Evolutionary conservation across 2,113 vertebrate genomes (phyloP).

Genomic region (Tympanuchus pallidicinctus): DNA sequence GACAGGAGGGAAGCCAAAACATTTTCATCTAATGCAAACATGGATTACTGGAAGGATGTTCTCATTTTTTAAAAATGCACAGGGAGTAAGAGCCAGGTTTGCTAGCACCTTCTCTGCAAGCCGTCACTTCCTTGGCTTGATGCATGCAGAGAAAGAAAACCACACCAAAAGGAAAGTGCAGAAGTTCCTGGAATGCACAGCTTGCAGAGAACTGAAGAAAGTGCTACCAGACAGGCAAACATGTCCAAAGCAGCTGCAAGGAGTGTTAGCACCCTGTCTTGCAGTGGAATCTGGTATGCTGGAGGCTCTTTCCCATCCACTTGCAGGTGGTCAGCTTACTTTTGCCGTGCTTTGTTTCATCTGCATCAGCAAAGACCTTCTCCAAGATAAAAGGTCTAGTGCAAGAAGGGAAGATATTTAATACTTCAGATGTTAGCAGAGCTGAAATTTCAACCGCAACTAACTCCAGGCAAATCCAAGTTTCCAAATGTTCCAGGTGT

Average conservation of each 20-base stretch:
- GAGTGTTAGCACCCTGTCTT: not conserved
- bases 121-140: not conserved
- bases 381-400: not conserved
- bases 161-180: slow-evolving; percentile 8
- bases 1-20: slow-evolving; percentile 65
- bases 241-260: not conserved
- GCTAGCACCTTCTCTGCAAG: slow-evolving; percentile 51
- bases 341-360: not conserved
- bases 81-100: slow-evolving; percentile 55
- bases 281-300: not conserved
- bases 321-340: not conserved
- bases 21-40: slow-evolving; percentile 67
- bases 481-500: slow-evolving; percentile 60
- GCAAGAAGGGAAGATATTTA: not conserved
- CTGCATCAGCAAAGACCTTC: not conserved
- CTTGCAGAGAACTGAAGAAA: not conserved
- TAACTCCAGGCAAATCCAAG: slow-evolving; percentile 30
- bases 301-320: not conserved
- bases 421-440: not conserved
- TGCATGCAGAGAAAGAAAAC: not conserved
- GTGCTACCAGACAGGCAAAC: not conserved
- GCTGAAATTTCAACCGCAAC: not conserved
- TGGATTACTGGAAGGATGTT: slow-evolving; percentile 66
- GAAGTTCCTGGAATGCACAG: slow-evolving; percentile 10
- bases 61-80: slow-evolving; percentile 69